Conservation (phyloP, 2,888 invertebrate species). For the Tetheella fluctuosa region DNA sequence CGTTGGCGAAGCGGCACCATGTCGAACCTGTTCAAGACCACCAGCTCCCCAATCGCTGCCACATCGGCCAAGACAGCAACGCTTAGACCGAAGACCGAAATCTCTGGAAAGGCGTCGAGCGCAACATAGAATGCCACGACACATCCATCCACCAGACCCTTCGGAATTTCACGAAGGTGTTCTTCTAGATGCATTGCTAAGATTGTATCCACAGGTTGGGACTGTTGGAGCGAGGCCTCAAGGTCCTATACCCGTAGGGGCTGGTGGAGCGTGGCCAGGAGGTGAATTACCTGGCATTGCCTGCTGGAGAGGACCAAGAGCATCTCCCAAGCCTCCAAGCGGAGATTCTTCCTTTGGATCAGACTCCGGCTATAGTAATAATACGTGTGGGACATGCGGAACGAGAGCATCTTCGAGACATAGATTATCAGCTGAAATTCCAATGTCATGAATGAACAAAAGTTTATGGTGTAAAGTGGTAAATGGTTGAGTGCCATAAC, state of each 20-base stretch:
- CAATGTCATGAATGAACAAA: slow-evolving; percentile 72
- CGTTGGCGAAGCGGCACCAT: slow-evolving; percentile 77
- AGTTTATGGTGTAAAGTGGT: slow-evolving; percentile 35
- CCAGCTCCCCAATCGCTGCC: slow-evolving; percentile 79
- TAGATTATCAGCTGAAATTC: slow-evolving; percentile 78
- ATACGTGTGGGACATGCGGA: slow-evolving; percentile 89
- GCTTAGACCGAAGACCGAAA: slow-evolving; percentile 83
- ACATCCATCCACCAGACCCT: slow-evolving; percentile 88
- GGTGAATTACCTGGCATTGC: slow-evolving; percentile 85
- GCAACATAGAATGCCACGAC: slow-evolving; percentile 74
- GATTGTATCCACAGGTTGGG: slow-evolving; percentile 89
- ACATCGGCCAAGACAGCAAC: slow-evolving; percentile 85
- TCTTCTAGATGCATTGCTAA: slow-evolving; percentile 88
- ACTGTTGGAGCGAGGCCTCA: slow-evolving; percentile 84
- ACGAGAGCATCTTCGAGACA: slow-evolving; percentile 83
- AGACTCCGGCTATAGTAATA: slow-evolving; percentile 94
- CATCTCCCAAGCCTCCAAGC: slow-evolving; percentile 85
- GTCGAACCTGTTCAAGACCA: slow-evolving; percentile 80
- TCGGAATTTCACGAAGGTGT: slow-evolving; percentile 93
- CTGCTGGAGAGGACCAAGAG: slow-evolving; percentile 82
- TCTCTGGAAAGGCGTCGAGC: slow-evolving; percentile 81
- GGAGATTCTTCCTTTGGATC: slow-evolving; percentile 92
- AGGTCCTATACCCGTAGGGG: slow-evolving; percentile 74
- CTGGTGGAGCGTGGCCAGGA: slow-evolving; percentile 89
- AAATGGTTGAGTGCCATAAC: slow-evolving; percentile 58